Conservation (phyloP, 2,888 invertebrate genomes). For the Trichogramma evanescens region DNA sequence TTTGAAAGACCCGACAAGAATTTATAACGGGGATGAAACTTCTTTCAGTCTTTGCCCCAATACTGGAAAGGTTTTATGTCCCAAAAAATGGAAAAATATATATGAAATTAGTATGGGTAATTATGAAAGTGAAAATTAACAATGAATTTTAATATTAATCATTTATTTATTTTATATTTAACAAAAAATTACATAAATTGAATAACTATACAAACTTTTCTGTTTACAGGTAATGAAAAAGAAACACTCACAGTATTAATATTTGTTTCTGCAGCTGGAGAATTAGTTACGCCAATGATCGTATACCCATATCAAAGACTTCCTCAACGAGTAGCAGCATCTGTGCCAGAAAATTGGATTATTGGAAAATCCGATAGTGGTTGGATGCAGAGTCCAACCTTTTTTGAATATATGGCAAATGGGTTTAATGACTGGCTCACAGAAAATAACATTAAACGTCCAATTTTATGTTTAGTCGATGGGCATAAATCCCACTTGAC, state of each 20-base stretch:
- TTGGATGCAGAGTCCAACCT: slow-evolving; percentile 33
- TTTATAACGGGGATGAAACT: slow-evolving; percentile 29
- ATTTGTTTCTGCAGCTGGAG: slow-evolving; percentile 32
- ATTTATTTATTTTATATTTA: too few relatives aligned
- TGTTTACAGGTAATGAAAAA: neutral
- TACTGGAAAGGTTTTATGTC: slow-evolving; percentile 28
- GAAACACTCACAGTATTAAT: slow-evolving; percentile 26
- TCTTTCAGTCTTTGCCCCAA: slow-evolving; percentile 28
- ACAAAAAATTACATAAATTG: too few relatives aligned
- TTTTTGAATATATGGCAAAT: slow-evolving; percentile 34
- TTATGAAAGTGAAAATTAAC: too few relatives aligned
- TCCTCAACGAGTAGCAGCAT: slow-evolving; percentile 15
- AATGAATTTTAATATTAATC: too few relatives aligned
- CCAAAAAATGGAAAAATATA: slow-evolving; percentile 29
- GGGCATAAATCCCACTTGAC: slow-evolving; percentile 30
- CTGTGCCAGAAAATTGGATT: slow-evolving; percentile 24
- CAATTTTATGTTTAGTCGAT: slow-evolving; percentile 27
- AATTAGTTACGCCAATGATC: slow-evolving; percentile 30
- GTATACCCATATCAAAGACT: slow-evolving; percentile 27
- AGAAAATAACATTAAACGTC: slow-evolving; percentile 26
- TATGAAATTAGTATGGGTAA: slow-evolving; percentile 27
- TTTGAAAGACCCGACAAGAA: slow-evolving; percentile 20
- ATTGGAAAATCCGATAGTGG: slow-evolving; percentile 29
- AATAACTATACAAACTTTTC: too few relatives aligned
- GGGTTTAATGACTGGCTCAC: slow-evolving; percentile 21